Base-by-base conservation (phyloP, 1,140 invertebrate genomes). In the Ceratina japonica region DNA sequence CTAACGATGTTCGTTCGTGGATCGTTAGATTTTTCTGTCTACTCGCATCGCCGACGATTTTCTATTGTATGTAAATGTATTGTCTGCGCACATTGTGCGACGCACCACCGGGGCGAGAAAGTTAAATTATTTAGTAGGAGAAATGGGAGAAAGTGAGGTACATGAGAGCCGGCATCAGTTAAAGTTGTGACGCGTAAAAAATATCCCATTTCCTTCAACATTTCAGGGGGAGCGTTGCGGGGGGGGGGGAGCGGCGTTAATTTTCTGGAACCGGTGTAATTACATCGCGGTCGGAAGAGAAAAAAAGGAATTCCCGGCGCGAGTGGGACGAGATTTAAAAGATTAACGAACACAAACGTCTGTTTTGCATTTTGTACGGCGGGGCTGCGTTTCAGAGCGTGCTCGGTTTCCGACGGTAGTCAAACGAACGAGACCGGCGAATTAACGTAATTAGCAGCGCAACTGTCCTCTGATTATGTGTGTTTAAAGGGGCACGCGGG, bases 371-470 rank as follows among this genome's bases (percentile, higher is more conserved):
- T 75, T 75, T 52, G 49, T 44, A 44, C 37, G 37, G 37, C 5
- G 37, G 37, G 22, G 2, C n/a, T 0, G 20, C 59, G n/a, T 37
- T 27, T 24, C 49, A 31, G 37, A 44, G 37, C 37, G 5, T 44
- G 16, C 24, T 59, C 24, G 49, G 61, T 16, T 44, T 56, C 4
- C 24, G 5, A 10, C 49, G 58, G n/a, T 31, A 65, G 73, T 44
- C 62, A 58, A 75, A 75, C 62, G 27, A 56, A 65, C 62, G 51
- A 4, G 0, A 56, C 10, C 0, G 16, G 62, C 37, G 73, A 37
- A 75, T 75, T 66, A 65, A 56, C 27, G 73, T 66, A 75, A 75
- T 75, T 75, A 66, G 27, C 73, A 31, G 22, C 13, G 27, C 62
- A 5, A 44, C 61, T 27, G 37, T 44, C 10, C 68, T 31, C 52